Evolutionary conservation across 1,140 invertebrate species (phyloP).

Genomic region (Lordiphosa mommai): DNA sequence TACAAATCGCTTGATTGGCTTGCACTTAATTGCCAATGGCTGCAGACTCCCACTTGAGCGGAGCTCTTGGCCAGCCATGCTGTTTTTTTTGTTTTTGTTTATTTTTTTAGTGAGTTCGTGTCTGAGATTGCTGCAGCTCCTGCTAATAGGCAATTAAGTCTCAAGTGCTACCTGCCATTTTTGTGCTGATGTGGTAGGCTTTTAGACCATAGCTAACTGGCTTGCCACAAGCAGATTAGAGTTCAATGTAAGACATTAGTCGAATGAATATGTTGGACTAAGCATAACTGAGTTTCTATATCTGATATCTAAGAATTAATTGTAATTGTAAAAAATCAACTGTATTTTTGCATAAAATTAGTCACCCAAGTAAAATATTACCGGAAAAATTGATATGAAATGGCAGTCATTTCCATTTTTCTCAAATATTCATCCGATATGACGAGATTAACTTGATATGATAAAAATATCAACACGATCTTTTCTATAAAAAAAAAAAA

Average conservation of each 20-base stretch:
- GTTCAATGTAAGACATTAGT: slow-evolving; percentile 52
- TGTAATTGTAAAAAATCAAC: too few species aligned
- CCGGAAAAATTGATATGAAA: too few species aligned
- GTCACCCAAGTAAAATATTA: too few species aligned
- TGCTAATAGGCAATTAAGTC: slow-evolving; percentile 74
- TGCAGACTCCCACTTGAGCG: slow-evolving; percentile 41
- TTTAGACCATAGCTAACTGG: slow-evolving; percentile 18
- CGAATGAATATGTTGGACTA: not conserved
- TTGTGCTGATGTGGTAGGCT: slow-evolving; percentile 33
- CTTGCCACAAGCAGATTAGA: slow-evolving; percentile 29
- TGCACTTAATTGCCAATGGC: slow-evolving; percentile 75
- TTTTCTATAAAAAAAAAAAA: too few species aligned
- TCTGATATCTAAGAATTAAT: too few species aligned
- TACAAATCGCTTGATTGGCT: slow-evolving; percentile 75
- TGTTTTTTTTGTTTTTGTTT: slow-evolving; percentile 33
- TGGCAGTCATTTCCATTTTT: too few species aligned
- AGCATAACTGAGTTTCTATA: too few species aligned
- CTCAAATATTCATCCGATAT: too few species aligned
- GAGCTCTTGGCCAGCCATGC: slow-evolving; percentile 31
- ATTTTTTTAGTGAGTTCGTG: slow-evolving; percentile 56
- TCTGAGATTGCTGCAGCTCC: slow-evolving; percentile 56
- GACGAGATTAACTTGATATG: too few species aligned
- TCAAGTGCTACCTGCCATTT: slow-evolving; percentile 71
- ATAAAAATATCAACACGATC: too few species aligned
- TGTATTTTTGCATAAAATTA: too few species aligned